These are phyloP conservation scores for Aldabrachelys gigantea DNA, from an alignment of 2,113 vertebrate species.

Conservation along the genomic window DNA sequence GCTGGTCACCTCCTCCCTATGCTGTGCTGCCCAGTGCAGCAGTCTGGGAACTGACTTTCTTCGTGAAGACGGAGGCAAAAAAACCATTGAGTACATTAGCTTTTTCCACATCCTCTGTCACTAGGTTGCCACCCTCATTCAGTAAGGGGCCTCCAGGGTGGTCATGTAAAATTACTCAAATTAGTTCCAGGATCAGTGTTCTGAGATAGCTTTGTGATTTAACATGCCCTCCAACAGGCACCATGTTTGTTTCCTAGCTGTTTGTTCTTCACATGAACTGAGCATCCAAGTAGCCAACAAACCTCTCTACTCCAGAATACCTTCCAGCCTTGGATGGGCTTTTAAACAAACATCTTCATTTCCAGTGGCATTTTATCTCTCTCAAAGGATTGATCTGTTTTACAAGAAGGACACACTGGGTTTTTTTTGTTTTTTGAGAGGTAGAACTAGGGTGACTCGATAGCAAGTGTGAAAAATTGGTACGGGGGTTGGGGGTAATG, in stretches of 20 bases:
- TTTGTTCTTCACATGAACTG: not conserved
- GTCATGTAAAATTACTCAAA: fast-evolving
- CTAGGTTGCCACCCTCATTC: too few relatives aligned
- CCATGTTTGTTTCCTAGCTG: not conserved
- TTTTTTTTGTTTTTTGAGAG: not conserved
- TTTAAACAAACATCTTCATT: not conserved
- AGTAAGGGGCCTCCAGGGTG: not conserved
- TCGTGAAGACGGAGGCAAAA: too few relatives aligned
- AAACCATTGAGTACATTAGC: too few relatives aligned
- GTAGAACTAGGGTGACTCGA: not conserved
- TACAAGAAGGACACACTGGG: not conserved
- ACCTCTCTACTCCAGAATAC: not conserved
- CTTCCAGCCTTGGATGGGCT: fast-evolving
- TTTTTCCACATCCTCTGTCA: too few relatives aligned
- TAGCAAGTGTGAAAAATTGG: too few relatives aligned
- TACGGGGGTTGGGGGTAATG: too few relatives aligned
- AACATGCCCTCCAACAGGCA: fast-evolving
- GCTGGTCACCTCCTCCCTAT: too few relatives aligned
- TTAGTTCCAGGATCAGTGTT: not conserved
- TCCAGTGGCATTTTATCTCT: not conserved
- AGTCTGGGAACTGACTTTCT: too few relatives aligned
- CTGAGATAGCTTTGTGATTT: not conserved
- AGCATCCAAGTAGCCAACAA: not conserved
- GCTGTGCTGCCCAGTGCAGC: too few relatives aligned
- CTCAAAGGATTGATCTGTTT: not conserved